Percentiles rank a stretch among this genome's conserved stretches.
Conservation (phyloP, 2,797 vertebrate species). For the Malacoraja senta region DNA sequence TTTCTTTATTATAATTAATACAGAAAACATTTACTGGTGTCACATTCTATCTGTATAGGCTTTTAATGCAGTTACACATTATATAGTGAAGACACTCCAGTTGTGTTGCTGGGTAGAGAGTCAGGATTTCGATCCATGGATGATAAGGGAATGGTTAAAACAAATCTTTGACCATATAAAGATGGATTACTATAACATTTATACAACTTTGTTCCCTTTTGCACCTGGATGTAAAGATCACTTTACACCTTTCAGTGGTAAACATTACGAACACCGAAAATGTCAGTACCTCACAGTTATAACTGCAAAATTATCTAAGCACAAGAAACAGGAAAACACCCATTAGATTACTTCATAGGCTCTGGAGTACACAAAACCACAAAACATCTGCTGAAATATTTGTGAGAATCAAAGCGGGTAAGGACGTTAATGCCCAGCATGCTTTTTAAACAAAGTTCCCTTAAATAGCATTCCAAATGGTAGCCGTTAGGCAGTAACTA, state of each 20-base stretch:
- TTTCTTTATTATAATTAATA: background rate
- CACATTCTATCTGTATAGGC: too few relatives aligned
- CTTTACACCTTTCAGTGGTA: background rate
- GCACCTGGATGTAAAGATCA: background rate
- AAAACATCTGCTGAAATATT: background rate
- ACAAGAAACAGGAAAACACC: background rate
- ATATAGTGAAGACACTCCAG: too few relatives aligned
- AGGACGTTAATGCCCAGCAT: background rate
- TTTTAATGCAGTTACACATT: too few relatives aligned
- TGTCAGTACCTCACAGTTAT: background rate
- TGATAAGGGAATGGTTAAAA: too few relatives aligned
- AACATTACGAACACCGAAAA: background rate
- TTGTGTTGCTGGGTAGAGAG: too few relatives aligned
- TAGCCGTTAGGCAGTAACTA: background rate
- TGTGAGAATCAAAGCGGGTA: background rate
- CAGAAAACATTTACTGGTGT: background rate
- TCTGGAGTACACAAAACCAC: background rate
- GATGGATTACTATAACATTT: background rate
- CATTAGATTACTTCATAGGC: background rate
- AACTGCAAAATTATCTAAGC: background rate
- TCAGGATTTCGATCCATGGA: too few relatives aligned
- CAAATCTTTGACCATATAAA: background rate
- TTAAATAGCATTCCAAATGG: constrained; percentile 15
- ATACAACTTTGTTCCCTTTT: background rate
- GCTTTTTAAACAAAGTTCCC: background rate